A percentile compares a stretch with the other conserved stretches of the same genome.
These are phyloP conservation scores for Magallana gigas DNA, from an alignment of 1,140 invertebrate genomes.

Conservation along the genomic window DNA sequence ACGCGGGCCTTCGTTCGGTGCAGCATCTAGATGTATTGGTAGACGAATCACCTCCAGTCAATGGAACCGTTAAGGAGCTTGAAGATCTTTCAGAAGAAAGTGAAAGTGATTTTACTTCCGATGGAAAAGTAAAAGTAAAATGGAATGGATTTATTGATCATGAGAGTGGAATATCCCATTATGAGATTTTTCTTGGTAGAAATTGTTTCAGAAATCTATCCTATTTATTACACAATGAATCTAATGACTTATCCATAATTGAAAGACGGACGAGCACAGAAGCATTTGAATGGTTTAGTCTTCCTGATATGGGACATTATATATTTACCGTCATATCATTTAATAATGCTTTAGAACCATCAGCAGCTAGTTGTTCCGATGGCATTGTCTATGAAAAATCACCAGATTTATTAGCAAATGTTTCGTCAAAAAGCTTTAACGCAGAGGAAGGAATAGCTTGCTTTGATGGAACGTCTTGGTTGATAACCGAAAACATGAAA, in stretches of 20 bases:
- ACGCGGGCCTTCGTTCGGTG: constrained; percentile 49
- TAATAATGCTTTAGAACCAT: constrained; percentile 63
- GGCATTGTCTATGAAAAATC: constrained; percentile 54
- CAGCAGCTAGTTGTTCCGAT: constrained; percentile 58
- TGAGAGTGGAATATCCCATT: constrained; percentile 62
- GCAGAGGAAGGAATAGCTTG: constrained; percentile 46
- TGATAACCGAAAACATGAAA: constrained; percentile 42
- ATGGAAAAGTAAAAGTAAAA: constrained; percentile 43
- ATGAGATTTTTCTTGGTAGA: constrained; percentile 45
- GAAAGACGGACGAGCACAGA: neutral
- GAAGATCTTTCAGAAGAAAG: constrained; percentile 45
- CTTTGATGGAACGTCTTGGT: constrained; percentile 23
- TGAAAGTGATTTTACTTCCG: constrained; percentile 61
- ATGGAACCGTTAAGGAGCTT: constrained; percentile 52
- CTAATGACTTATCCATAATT: neutral
- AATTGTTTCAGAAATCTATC: neutral
- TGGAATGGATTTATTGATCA: constrained; percentile 64
- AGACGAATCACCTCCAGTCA: constrained; percentile 62
- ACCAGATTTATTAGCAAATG: constrained; percentile 40
- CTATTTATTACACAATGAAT: neutral
- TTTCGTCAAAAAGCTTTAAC: constrained; percentile 47
- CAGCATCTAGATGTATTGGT: constrained; percentile 59
- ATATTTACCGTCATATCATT: constrained; percentile 54
- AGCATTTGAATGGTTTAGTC: neutral
- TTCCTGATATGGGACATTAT: constrained; percentile 49